Conservation (phyloP, 1,140 invertebrate species). For the Aphaenogaster ashmeadi region DNA sequence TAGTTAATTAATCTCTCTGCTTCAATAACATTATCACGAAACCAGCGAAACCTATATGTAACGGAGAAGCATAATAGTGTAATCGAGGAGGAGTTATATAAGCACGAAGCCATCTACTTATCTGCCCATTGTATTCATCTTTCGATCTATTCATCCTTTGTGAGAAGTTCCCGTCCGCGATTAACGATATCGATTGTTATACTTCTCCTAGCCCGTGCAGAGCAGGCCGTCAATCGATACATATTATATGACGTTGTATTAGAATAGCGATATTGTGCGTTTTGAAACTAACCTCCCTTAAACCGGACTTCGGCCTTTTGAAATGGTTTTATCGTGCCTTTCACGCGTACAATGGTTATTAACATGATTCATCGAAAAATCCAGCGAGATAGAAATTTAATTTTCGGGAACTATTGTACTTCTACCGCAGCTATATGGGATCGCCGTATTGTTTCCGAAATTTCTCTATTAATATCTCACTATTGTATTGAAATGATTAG, state of each 20-base stretch:
- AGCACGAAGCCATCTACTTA: slow-evolving; percentile 69
- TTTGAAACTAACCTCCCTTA: slow-evolving; percentile 31
- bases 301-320: slow-evolving; percentile 31
- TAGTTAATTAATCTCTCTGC: slow-evolving; percentile 13
- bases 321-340: slow-evolving; percentile 33
- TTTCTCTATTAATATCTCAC: not conserved
- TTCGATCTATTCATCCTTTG: slow-evolving; percentile 67
- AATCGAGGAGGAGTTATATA: slow-evolving; percentile 61
- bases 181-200: slow-evolving; percentile 71
- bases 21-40: slow-evolving; percentile 18
- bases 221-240: slow-evolving; percentile 21
- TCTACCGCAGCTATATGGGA: not conserved
- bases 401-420: slow-evolving; percentile 33
- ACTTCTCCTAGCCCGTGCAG: not conserved
- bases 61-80: slow-evolving; percentile 25
- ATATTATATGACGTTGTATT: slow-evolving; percentile 44
- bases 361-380: slow-evolving; percentile 10
- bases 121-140: slow-evolving; percentile 66
- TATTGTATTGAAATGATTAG: not conserved
- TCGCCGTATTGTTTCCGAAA: slow-evolving; percentile 21
- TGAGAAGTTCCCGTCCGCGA: slow-evolving; percentile 67
- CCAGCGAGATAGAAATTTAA: slow-evolving; percentile 8
- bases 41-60: not conserved
- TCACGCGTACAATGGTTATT: slow-evolving; percentile 45
- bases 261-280: slow-evolving; percentile 55